phyloP scores from a whole-genome alignment of 2,888 invertebrate species.

The Eilema sororculum region DNA sequence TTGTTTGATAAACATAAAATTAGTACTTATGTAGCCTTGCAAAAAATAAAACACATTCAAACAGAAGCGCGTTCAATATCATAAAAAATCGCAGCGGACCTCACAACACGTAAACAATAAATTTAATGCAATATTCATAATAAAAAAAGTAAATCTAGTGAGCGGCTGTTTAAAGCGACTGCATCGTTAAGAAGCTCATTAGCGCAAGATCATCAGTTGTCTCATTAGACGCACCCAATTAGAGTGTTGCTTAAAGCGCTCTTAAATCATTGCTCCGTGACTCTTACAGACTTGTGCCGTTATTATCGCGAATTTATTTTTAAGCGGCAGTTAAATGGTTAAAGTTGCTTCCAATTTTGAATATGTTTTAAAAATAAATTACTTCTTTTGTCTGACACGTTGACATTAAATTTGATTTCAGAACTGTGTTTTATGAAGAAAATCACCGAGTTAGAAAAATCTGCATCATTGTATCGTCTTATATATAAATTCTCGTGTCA shows the following conservation, averaged over 20 bases:
- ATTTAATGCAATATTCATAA: conserved; percentile 11
- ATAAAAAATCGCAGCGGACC: neutral
- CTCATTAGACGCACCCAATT: conserved; percentile 80
- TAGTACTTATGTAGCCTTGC: too few species aligned
- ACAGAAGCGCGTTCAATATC: neutral
- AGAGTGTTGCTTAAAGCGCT: conserved; percentile 61
- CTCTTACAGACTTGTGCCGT: conserved; percentile 37
- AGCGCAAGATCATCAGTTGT: conserved; percentile 77
- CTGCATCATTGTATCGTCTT: too few species aligned
- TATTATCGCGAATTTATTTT: conserved; percentile 29
- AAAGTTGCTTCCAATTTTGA: conserved; percentile 19
- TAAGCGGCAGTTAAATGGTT: conserved; percentile 16
- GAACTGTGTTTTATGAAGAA: neutral
- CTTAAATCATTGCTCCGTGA: conserved; percentile 59
- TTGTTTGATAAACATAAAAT: too few species aligned
- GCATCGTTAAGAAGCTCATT: conserved; percentile 69
- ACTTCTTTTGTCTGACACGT: neutral
- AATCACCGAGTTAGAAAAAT: too few species aligned
- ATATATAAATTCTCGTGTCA: too few species aligned
- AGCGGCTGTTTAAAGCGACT: conserved; percentile 34
- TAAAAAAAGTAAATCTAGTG: conserved; percentile 15
- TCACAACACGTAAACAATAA: neutral
- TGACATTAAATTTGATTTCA: neutral
- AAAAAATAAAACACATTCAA: neutral
- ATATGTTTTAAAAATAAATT: neutral